Evolutionary conservation across 1,140 invertebrate species (phyloP).

Genomic region (Andricus grossulariae): DNA sequence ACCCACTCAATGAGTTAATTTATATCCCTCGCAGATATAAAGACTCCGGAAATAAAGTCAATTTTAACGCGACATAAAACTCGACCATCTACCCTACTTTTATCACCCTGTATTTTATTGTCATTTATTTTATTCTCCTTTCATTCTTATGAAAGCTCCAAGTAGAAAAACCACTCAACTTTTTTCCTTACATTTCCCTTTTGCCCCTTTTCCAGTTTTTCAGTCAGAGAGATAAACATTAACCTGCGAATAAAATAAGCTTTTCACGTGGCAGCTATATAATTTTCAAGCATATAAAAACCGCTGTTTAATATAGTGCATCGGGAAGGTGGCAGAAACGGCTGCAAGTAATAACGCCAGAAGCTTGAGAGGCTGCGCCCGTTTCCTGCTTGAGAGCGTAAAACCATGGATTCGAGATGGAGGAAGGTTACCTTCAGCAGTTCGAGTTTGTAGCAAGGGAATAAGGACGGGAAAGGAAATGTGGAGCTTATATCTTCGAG

Average conservation of each 20-base stretch:
- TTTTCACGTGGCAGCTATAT: neutral
- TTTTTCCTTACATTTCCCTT: neutral
- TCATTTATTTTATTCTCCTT: slow-evolving; percentile 1
- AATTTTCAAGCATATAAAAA: slow-evolving; percentile 19
- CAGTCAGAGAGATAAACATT: slow-evolving; percentile 8
- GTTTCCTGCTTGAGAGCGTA: neutral
- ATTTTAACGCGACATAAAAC: neutral
- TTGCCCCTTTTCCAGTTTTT: neutral
- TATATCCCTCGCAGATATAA: neutral
- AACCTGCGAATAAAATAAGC: slow-evolving; percentile 15
- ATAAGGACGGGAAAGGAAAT: slow-evolving; percentile 9
- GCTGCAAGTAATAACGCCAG: neutral
- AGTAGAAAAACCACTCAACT: neutral
- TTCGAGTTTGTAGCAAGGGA: neutral
- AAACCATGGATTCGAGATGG: slow-evolving; percentile 8
- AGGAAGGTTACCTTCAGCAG: neutral
- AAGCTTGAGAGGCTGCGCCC: neutral
- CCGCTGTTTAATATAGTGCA: slow-evolving; percentile 26
- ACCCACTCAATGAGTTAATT: slow-evolving; percentile 10
- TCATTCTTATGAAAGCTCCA: neutral
- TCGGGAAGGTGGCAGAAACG: slow-evolving; percentile 14
- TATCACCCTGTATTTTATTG: slow-evolving; percentile 10
- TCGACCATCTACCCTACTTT: neutral
- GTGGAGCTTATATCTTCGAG: slow-evolving; percentile 17
- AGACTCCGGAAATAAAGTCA: neutral